Evolutionary conservation across 2,797 vertebrate genomes (phyloP).

Genomic region (Halcyon chelicuti): DNA sequence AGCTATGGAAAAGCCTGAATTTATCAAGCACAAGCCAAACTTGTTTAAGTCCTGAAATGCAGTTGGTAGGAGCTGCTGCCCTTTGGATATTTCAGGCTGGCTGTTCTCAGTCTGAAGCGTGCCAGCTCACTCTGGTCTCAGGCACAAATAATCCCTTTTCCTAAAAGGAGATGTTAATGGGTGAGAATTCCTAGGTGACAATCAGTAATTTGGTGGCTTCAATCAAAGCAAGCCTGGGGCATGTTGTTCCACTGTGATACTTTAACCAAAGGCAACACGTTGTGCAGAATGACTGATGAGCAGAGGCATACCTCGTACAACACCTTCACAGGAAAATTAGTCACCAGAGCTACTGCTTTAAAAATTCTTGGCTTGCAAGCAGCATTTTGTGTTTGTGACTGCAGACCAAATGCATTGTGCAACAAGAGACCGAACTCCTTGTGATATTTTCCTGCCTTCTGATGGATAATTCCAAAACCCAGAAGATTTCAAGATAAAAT

Average conservation of each 20-base stretch:
- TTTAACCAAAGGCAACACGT: background rate
- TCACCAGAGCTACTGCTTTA: background rate
- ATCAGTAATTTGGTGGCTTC: background rate
- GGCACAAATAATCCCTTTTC: background rate
- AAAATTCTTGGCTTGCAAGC: background rate
- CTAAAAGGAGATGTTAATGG: background rate
- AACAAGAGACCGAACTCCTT: background rate
- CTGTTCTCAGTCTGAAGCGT: background rate
- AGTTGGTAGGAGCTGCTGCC: background rate
- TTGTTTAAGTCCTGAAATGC: background rate
- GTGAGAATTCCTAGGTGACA: background rate
- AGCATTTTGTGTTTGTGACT: background rate
- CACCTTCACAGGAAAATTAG: background rate
- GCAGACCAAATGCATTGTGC: background rate
- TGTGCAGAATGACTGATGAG: background rate
- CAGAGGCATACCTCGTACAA: background rate
- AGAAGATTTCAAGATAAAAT: background rate
- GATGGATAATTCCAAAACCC: background rate
- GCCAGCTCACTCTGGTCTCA: background rate
- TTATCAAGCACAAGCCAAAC: background rate
- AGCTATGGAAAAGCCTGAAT: background rate
- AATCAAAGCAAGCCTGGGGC: background rate
- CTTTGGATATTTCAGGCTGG: background rate
- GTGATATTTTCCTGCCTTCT: background rate
- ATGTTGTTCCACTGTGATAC: background rate